Percentiles rank a stretch among this genome's conserved stretches.
These are phyloP conservation scores for Rotaria socialis DNA, from an alignment of 2,888 invertebrate genomes.

Conservation along the genomic window DNA sequence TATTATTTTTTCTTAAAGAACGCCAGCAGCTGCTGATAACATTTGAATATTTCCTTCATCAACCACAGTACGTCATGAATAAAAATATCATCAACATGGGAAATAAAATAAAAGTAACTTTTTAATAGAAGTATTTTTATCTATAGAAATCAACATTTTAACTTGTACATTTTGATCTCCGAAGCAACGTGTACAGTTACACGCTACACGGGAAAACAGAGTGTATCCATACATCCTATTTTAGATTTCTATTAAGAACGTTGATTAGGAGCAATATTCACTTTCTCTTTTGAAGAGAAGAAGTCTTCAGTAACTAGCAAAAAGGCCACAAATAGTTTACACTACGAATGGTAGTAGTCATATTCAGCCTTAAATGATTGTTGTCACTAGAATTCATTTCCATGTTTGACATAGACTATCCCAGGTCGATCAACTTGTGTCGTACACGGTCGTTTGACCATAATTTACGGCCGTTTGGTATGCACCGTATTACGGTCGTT, in stretches of 20 bases:
- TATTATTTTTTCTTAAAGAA: conserved; percentile 68
- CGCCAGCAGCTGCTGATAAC: conserved; percentile 76
- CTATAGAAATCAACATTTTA: no score
- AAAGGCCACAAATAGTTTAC: neutral
- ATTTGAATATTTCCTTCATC: neutral
- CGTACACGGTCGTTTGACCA: no score
- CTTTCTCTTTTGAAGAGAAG: neutral
- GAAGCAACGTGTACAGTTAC: no score
- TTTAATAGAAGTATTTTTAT: conserved; percentile 93
- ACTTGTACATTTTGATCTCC: no score
- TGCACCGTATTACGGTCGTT: no score
- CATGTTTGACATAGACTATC: no score
- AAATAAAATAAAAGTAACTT: no score
- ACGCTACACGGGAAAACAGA: no score
- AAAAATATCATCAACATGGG: conserved; percentile 79
- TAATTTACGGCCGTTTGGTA: no score
- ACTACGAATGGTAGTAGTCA: neutral
- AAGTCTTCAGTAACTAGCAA: neutral
- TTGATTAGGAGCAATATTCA: neutral
- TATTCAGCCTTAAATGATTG: neutral
- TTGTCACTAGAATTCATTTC: no score
- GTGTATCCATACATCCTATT: no score
- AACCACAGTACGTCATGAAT: conserved; percentile 91
- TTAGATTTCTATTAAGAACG: neutral
- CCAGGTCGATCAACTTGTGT: no score